A percentile compares a stretch with the other conserved stretches of the same genome.
Evolutionary conservation across 2,113 vertebrate genomes (phyloP).

Genomic region (Plestiodon gilberti): DNA sequence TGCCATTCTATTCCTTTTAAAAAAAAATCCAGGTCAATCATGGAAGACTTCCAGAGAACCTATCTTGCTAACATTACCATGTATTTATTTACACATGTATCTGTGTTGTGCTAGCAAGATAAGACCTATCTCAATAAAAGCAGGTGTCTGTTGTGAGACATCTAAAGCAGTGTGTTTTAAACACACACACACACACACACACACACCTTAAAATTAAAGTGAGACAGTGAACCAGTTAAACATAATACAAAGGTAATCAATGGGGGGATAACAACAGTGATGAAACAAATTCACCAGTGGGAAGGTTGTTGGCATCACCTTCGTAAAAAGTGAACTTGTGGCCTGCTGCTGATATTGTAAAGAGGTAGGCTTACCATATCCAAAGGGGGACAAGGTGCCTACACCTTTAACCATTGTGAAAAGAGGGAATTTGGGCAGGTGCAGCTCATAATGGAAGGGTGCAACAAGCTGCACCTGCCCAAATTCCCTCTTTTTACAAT

Average conservation of each 20-base stretch:
- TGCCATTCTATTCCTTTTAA: neutral
- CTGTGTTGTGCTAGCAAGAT: neutral
- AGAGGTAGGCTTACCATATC: too few species aligned
- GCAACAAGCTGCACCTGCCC: too few species aligned
- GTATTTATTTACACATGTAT: slow-evolving; percentile 32
- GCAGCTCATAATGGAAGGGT: too few species aligned
- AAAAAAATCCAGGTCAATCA: neutral
- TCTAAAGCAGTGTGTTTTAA: neutral
- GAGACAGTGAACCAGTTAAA: neutral
- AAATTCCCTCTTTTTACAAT: too few species aligned
- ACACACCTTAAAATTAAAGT: slow-evolving; percentile 6
- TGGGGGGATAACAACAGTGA: too few species aligned
- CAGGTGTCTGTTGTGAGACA: neutral
- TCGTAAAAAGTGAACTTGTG: neutral
- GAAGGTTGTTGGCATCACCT: neutral
- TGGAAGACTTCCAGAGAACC: neutral
- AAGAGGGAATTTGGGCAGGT: too few species aligned
- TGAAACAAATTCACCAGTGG: neutral
- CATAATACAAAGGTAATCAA: neutral
- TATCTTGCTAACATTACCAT: neutral
- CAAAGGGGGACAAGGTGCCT: too few species aligned
- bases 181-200: neutral
- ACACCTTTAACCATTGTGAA: too few species aligned
- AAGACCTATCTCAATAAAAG: neutral
- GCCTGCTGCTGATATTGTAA: too few species aligned